Base-by-base conservation (phyloP, 2,888 invertebrate species). In the Protophormia terraenovae region DNA sequence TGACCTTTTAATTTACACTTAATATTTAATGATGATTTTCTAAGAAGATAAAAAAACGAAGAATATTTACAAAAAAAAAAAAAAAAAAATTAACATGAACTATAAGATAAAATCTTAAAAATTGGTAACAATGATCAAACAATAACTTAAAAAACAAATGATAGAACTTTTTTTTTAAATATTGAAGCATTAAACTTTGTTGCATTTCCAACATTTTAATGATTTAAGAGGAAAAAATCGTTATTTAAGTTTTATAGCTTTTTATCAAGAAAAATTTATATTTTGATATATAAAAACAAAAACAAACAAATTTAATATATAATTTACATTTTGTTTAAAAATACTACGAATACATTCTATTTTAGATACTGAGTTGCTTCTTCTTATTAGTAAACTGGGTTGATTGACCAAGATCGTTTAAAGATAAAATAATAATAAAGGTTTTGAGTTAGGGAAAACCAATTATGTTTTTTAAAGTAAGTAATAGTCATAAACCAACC, bases 201-300 rank as follows among this genome's bases (percentile, higher is more conserved):
- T 41, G 27, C n/a, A n/a, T n/a, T n/a, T n/a, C n/a, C n/a, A n/a
- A n/a, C 47, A 38, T 53, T 71, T 84, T 79, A 75, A 76, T 69
- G 64, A 71, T 66, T 84, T 72, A 76, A 58, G 14, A 71, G 22
- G 66, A 84, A 84, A n/a, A n/a, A 78, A 58, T 58, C 50, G 47
- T 58, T 71, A 38, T 5, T 66, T 35, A 27, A 55, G 32, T 80
- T 69, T 64, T 71, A 60, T 67, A 16, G 41, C 35, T 67, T 60
- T 38, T 62, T 62, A 83, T 67, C 53, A 67, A 66, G 67, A 73
- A 77, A 73, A 58, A 32, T 69, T 60, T 50, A 75, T 53, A 75
- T 76, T 75, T 32, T 41, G 35, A n/a, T n/a, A n/a, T 47, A 62
- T 60, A 53, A 45, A 75, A n/a, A n/a, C n/a, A n/a, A n/a, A n/a